phyloP scores from a whole-genome alignment of 2,797 vertebrate genomes.

The Tarsius wallacei region DNA sequence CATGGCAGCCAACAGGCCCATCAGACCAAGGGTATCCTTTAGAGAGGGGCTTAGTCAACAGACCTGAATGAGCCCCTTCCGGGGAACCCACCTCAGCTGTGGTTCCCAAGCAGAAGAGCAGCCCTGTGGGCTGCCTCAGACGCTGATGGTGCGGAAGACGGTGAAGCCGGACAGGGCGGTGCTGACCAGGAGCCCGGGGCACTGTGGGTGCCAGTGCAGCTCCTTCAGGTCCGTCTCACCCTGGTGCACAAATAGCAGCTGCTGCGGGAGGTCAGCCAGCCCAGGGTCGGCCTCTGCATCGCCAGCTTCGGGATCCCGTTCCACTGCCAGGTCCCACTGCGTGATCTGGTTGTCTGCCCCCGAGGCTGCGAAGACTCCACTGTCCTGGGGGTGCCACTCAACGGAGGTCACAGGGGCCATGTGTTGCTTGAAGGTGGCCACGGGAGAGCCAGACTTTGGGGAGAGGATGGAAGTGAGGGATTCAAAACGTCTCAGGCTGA shows the following conservation, averaged over 20 bases:
- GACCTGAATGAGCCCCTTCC: neutral
- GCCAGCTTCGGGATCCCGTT: constrained; percentile 92
- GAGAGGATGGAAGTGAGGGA: neutral
- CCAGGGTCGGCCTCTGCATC: constrained; percentile 83
- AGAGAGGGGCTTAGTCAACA: fast-evolving
- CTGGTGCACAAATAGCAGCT: constrained; percentile 97
- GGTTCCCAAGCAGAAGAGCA: fast-evolving
- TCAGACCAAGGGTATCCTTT: neutral
- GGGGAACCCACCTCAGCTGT: fast-evolving
- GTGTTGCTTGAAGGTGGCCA: constrained; percentile 97
- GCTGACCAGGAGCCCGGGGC: constrained; percentile 94
- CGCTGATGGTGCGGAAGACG: constrained; percentile 96
- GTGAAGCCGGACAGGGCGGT: constrained; percentile 96
- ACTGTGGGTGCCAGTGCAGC: constrained; percentile 97
- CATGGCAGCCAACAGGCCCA: fast-evolving
- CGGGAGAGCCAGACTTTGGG: constrained; percentile 91
- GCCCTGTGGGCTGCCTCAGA: constrained; percentile 79
- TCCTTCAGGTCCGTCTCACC: constrained; percentile 97
- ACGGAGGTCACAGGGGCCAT: constrained; percentile 95
- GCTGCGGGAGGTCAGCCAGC: constrained; percentile 93
- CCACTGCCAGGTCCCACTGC: constrained; percentile 97
- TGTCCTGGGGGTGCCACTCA: constrained; percentile 95
- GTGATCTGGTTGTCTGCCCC: constrained; percentile 95
- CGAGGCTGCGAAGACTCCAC: constrained; percentile 95
- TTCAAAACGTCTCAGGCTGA: neutral